Evolutionary conservation across 2,113 vertebrate genomes (phyloP).

Genomic region (Cyprinodon variegatus): DNA sequence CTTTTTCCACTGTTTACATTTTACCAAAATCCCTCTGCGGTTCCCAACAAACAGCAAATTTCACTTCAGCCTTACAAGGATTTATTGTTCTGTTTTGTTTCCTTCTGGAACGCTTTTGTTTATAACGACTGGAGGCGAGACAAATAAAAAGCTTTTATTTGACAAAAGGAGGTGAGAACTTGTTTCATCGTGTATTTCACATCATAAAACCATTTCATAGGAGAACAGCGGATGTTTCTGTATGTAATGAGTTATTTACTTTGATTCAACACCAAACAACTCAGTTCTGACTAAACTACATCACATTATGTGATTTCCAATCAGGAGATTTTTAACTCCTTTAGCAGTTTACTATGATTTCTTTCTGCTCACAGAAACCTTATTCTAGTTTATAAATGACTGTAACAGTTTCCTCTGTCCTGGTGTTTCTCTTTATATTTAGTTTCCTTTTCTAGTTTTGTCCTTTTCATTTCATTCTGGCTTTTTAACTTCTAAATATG

Average conservation of each 20-base stretch:
- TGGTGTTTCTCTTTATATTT: too few species aligned
- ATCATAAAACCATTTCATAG: not conserved
- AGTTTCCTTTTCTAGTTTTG: too few species aligned
- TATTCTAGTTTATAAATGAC: not conserved
- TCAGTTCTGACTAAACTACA: not conserved
- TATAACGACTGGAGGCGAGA: not conserved
- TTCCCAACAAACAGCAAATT: not conserved
- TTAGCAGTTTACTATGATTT: not conserved
- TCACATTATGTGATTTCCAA: not conserved
- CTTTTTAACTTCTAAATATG: too few species aligned
- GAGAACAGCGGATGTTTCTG: not conserved
- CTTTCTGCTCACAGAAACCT: too few species aligned
- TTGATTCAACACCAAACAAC: not conserved
- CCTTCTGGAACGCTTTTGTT: not conserved
- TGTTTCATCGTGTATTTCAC: not conserved
- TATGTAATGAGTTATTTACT: not conserved
- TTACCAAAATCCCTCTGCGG: not conserved
- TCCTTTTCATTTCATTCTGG: too few species aligned
- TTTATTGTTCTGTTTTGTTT: not conserved
- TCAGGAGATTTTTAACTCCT: not conserved
- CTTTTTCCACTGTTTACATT: not conserved
- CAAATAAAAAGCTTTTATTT: not conserved
- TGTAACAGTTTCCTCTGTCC: too few species aligned
- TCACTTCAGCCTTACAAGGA: not conserved
- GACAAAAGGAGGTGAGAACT: not conserved